Evolutionary conservation across 2,888 invertebrate species (phyloP), one percentile per base, ranked within the genome.

Genomic region (Drosophila austrosaltans): DNA sequence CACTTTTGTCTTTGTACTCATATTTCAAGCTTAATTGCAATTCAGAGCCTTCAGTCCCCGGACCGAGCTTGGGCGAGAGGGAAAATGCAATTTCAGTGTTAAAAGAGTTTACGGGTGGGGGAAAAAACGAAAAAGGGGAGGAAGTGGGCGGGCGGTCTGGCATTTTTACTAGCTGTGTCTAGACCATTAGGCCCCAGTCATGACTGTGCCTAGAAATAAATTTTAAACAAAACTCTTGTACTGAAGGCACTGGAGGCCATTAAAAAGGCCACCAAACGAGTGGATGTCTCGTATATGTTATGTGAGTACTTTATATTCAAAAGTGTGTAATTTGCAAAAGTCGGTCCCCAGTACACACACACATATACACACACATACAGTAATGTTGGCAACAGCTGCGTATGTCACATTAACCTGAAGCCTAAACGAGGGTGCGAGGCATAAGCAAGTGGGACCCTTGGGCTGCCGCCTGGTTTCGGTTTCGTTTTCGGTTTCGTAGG

Each of bases 251-350:
- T 36, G 54, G 58, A 44, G 56, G 57, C 77, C 77, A 66, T 79
- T 72, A 66, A 67, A 72, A 69, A 66, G 62, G 64, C 61, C 73
- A 73, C 40, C 56, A 48, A 48, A 48, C 48, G 71, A 67, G 70
- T 63, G 68, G 65, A 66, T 64, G 64, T 73, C 65, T 77, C 68
- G 64, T 66, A 70, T 76, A 57, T 83, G 84, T 83, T 70, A 77
- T 76, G 71, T 64, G 78, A 74, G 81, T 84, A 84, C 77, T 87
- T 89, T 89, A 81, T 87, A 89, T 89, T 89, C 85, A 89, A 89
- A 87, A 87, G 69, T 83, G 89, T 83, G 87, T 88, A 88, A 83
- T 83, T 86, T 88, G 89, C 83, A 69, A 82, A 80, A 83, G 84
- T 75, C 75, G 72, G 69, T 8, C 36, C 53, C 36, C 53, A 69